These are phyloP conservation scores for Sarcophaga peregrina DNA, from an alignment of 1,140 invertebrate species.

Conservation along the genomic window DNA sequence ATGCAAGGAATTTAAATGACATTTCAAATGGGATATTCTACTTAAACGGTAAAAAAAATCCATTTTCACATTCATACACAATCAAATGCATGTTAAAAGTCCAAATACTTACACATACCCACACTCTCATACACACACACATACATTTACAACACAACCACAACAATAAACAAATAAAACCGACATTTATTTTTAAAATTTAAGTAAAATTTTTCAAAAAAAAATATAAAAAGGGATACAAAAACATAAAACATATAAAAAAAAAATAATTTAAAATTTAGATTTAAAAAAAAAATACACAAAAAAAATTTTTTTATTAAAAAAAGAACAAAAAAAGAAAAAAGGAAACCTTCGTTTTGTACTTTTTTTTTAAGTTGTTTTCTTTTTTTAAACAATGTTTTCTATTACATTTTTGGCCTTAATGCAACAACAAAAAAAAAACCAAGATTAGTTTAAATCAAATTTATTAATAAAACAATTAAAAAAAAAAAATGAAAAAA, in stretches of 20 bases:
- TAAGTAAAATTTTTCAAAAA: no score
- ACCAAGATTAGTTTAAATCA: constrained; percentile 43
- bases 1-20: neutral
- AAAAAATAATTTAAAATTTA: constrained; percentile 29
- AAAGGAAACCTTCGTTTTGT: constrained; percentile 33
- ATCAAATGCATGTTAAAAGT: no score
- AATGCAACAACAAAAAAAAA: constrained; percentile 37
- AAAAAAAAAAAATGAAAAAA: constrained; percentile 22
- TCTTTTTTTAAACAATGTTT: constrained; percentile 21
- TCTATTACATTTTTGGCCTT: constrained; percentile 43
- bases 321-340: constrained; percentile 15
- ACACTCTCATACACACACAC: constrained; percentile 11
- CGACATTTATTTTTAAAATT: constrained; percentile 39
- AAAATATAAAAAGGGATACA: constrained; percentile 35
- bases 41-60: neutral
- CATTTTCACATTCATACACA: constrained; percentile 51
- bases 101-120: constrained; percentile 45
- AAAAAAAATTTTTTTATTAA: constrained; percentile 25
- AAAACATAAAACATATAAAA: constrained; percentile 25
- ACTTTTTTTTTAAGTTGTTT: constrained; percentile 42
- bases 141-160: constrained; percentile 38
- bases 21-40: neutral
- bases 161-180: constrained; percentile 10
- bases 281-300: constrained; percentile 46
- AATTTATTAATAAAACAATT: constrained; percentile 43